phyloP scores from a whole-genome alignment of 2,888 invertebrate genomes.

The Cerceris ruficornis region DNA sequence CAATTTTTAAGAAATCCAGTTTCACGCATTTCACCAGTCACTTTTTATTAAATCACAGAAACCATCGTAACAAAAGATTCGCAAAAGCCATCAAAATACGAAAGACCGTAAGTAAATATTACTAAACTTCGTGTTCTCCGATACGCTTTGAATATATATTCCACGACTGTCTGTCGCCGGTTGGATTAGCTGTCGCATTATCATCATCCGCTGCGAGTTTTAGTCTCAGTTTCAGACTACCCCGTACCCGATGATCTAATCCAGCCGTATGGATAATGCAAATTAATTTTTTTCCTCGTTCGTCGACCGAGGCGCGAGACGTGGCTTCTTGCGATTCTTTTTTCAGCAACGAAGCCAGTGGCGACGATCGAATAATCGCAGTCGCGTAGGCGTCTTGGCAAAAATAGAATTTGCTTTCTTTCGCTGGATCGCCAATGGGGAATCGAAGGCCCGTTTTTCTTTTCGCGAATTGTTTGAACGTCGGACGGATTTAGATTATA shows the following conservation, averaged over 20 bases:
- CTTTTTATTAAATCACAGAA: too few species aligned
- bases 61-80: too few species aligned
- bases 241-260: constrained; percentile 6
- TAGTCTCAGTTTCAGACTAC: not conserved
- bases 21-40: too few species aligned
- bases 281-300: not conserved
- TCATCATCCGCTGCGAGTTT: not conserved
- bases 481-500: not conserved
- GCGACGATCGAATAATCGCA: not conserved
- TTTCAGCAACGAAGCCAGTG: not conserved
- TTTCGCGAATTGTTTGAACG: not conserved
- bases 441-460: constrained; percentile 23
- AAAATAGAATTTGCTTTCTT: constrained; percentile 20
- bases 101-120: too few species aligned
- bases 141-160: not conserved
- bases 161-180: not conserved
- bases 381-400: not conserved
- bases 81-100: too few species aligned
- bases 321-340: too few species aligned
- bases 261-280: not conserved
- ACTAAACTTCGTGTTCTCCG: too few species aligned
- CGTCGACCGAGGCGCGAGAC: not conserved
- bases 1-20: too few species aligned
- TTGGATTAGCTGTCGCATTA: constrained; percentile 2
- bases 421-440: constrained; percentile 16